Evolutionary conservation across 1,140 invertebrate genomes (phyloP).

Genomic region (Pomacea maculata): DNA sequence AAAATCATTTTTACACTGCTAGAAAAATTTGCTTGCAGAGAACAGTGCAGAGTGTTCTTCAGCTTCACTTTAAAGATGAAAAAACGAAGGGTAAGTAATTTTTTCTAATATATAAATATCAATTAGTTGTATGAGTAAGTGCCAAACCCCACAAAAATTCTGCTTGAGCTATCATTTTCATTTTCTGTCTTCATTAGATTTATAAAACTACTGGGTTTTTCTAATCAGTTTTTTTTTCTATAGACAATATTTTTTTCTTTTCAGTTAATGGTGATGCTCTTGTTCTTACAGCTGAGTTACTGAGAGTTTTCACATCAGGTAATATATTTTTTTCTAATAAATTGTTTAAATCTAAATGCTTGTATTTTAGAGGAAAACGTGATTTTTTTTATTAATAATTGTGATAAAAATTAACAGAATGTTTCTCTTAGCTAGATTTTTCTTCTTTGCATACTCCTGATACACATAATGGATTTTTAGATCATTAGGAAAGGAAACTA

Average conservation of each 20-base stretch:
- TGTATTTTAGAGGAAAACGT: no score
- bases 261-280: slow-evolving; percentile 8
- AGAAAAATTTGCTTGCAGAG: slow-evolving; percentile 6
- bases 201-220: no score
- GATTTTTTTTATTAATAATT: no score
- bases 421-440: no score
- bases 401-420: no score
- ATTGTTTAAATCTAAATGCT: neutral
- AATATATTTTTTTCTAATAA: neutral
- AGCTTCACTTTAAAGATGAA: slow-evolving; percentile 21
- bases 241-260: no score
- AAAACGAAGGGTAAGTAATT: slow-evolving; percentile 21
- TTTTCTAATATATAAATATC: neutral
- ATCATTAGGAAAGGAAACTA: no score
- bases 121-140: neutral
- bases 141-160: neutral
- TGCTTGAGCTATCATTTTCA: neutral
- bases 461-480: no score
- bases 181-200: neutral
- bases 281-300: neutral
- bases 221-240: no score
- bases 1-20: no score
- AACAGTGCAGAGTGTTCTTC: slow-evolving; percentile 18
- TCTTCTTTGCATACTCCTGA: no score
- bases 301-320: slow-evolving; percentile 16